These are phyloP conservation scores for Saimiri boliviensis DNA, from an alignment of 2,113 vertebrate species.

Conservation along the genomic window DNA sequence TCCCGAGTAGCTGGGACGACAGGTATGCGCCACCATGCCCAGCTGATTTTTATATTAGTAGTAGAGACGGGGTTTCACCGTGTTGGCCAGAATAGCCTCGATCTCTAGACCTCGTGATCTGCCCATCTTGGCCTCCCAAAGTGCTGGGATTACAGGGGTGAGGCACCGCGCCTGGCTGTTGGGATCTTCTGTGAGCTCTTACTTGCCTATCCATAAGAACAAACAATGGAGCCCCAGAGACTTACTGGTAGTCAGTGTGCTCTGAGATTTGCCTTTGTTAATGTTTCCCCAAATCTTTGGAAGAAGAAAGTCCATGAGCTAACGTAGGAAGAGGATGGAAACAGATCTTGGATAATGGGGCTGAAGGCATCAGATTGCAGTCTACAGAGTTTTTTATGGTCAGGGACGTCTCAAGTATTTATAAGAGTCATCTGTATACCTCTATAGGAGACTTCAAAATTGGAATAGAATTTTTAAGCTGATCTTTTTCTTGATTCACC, in stretches of 20 bases:
- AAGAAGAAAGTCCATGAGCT: not conserved
- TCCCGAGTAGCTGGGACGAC: too few relatives aligned
- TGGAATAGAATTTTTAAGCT: rapidly evolving
- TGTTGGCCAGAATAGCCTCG: too few relatives aligned
- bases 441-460: not conserved
- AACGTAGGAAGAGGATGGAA: not conserved
- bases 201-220: not conserved
- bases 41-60: too few relatives aligned
- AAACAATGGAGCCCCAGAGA: not conserved
- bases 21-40: too few relatives aligned
- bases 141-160: too few relatives aligned
- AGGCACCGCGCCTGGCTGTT: too few relatives aligned
- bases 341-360: not conserved
- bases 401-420: not conserved
- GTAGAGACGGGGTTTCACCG: too few relatives aligned
- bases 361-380: not conserved
- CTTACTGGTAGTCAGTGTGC: too few relatives aligned
- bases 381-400: not conserved
- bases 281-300: not conserved
- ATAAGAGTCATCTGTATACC: too few relatives aligned
- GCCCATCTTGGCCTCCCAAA: too few relatives aligned
- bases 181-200: not conserved
- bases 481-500: not conserved
- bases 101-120: too few relatives aligned
- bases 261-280: not conserved